Evolutionary conservation across 2,888 invertebrate species (phyloP).

Genomic region (Sinodicranocentrus sp.): DNA sequence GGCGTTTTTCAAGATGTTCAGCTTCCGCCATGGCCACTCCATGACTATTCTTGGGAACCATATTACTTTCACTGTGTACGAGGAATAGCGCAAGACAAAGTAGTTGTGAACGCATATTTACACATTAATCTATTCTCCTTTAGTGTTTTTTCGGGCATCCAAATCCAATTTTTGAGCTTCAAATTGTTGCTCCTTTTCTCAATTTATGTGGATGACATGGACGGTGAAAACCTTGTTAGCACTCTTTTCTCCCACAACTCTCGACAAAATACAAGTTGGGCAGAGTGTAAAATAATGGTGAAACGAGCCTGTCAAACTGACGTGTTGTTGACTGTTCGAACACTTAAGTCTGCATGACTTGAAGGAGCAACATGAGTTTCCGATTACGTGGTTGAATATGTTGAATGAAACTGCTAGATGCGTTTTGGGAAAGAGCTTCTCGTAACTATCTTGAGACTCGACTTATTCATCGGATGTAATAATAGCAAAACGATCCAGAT

Average conservation of each 20-base stretch:
- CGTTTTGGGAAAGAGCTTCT: not conserved
- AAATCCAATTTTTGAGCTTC: not conserved
- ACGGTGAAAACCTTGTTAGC: not conserved
- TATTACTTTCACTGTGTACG: conserved; percentile 61
- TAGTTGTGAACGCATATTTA: conserved; percentile 52
- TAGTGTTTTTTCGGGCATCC: too few species aligned
- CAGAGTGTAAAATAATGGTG: too few species aligned
- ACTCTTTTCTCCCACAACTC: not conserved
- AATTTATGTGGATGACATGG: not conserved
- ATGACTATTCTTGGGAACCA: conserved; percentile 52
- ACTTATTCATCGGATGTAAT: too few species aligned
- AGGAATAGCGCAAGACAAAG: conserved; percentile 58
- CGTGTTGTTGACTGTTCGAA: not conserved
- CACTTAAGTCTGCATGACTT: not conserved
- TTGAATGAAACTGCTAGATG: not conserved
- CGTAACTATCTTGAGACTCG: too few species aligned
- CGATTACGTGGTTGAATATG: not conserved
- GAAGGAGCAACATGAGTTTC: not conserved
- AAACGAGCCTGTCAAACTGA: conserved; percentile 3
- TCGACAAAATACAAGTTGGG: not conserved
- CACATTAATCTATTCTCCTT: not conserved
- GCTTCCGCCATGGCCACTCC: too few species aligned
- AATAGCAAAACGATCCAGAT: too few species aligned
- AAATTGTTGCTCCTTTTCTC: not conserved
- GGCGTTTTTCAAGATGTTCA: not conserved